Conservation (phyloP, 1,140 invertebrate genomes). For the Drosophila ercepeae region DNA sequence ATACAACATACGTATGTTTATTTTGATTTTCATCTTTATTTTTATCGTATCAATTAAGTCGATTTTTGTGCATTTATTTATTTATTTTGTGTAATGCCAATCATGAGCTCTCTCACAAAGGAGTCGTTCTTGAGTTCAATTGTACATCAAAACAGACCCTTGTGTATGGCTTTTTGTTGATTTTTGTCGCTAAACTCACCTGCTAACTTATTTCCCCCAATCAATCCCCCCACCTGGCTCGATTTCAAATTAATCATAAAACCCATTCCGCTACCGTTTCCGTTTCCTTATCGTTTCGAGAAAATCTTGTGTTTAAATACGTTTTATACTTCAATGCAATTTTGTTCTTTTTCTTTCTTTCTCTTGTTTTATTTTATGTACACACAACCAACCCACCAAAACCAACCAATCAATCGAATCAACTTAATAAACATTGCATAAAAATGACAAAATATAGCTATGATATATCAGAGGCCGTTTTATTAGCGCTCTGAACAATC, state of each 20-base stretch:
- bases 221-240: conserved; percentile 1
- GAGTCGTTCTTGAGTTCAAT: too few species aligned
- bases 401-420: conserved; percentile 48
- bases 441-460: conserved; percentile 59
- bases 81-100: conserved; percentile 14
- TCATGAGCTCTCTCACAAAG: too few species aligned
- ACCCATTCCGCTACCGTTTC: conserved; percentile 31
- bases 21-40: conserved; percentile 31
- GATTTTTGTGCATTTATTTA: conserved; percentile 76
- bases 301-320: conserved; percentile 51
- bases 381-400: conserved; percentile 72
- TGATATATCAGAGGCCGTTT: conserved; percentile 83
- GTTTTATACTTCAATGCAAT: conserved; percentile 67
- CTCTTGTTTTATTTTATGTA: conserved; percentile 82
- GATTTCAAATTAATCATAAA: conserved; percentile 16
- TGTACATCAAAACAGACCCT: too few species aligned
- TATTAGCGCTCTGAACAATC: conserved; percentile 75
- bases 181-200: conserved; percentile 4
- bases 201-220: conserved; percentile 15
- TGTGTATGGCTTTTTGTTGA: conserved; percentile 40
- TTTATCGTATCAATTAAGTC: conserved; percentile 26
- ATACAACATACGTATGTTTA: too few species aligned
- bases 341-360: conserved; percentile 78
- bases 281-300: conserved; percentile 39
- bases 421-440: conserved; percentile 16